phyloP scores from a whole-genome alignment of 2,113 vertebrate species.

The Rhinoderma darwinii region DNA sequence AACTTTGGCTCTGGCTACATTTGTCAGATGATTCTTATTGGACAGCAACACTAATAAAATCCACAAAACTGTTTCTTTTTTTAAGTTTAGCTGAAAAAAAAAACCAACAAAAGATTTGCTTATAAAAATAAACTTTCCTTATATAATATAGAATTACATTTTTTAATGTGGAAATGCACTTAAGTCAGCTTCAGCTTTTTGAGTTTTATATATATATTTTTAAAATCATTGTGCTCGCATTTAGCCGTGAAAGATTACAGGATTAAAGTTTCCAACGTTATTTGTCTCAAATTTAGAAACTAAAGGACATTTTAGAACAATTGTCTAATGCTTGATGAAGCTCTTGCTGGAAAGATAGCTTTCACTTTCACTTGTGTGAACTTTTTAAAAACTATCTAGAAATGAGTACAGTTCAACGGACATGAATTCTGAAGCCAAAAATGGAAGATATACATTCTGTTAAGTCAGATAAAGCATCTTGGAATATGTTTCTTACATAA shows the following conservation, averaged over 20 bases:
- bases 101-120: constrained; percentile 11
- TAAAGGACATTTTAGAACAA: neutral
- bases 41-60: constrained; percentile 42
- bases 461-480: neutral
- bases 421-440: neutral
- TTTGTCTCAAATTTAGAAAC: neutral
- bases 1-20: constrained; percentile 51
- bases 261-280: neutral
- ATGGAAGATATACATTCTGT: neutral
- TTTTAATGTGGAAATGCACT: neutral
- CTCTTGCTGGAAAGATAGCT: neutral
- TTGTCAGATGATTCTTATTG: constrained; percentile 45
- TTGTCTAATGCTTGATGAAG: neutral
- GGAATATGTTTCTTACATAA: neutral
- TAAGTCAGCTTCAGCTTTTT: neutral
- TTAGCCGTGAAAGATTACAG: neutral
- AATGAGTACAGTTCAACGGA: neutral
- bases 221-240: neutral
- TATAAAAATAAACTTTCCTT: neutral
- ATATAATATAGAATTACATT: neutral
- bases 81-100: constrained; percentile 29
- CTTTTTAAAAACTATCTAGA: neutral
- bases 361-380: neutral
- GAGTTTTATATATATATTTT: neutral
- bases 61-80: constrained; percentile 17